Percentiles rank a stretch among this genome's conserved stretches.
These are phyloP conservation scores for Burhinus bistriatus DNA, from an alignment of 2,113 vertebrate genomes.

Conservation along the genomic window DNA sequence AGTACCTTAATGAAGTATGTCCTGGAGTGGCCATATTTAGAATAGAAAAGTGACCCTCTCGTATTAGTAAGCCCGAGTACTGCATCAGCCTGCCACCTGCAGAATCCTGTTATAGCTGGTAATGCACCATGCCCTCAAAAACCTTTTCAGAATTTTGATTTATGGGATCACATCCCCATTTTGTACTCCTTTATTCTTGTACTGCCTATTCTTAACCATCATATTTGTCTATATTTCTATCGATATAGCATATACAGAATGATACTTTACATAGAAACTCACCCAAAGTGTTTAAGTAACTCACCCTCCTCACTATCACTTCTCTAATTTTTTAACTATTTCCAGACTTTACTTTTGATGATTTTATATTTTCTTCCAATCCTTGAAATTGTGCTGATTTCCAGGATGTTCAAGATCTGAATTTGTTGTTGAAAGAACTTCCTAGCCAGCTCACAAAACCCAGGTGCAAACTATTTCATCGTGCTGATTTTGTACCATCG, in stretches of 20 bases:
- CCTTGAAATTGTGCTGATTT: background rate
- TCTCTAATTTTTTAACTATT: background rate
- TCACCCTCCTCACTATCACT: background rate
- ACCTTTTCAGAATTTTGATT: background rate
- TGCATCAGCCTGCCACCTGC: background rate
- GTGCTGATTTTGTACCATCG: background rate
- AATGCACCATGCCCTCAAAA: background rate
- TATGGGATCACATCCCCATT: background rate
- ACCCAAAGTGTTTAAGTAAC: background rate
- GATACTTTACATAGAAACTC: background rate
- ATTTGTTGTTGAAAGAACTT: background rate
- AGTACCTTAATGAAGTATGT: background rate
- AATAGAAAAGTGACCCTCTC: background rate
- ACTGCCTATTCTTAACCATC: background rate
- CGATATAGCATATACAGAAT: background rate
- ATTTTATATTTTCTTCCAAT: background rate
- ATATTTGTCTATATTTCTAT: background rate
- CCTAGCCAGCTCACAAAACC: background rate
- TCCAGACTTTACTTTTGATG: background rate
- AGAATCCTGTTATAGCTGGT: background rate
- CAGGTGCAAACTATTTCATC: background rate
- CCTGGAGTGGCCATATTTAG: background rate
- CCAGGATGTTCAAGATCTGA: background rate
- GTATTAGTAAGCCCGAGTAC: rapidly evolving
- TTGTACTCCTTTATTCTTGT: background rate